Evolutionary conservation across 2,797 vertebrate species (phyloP).

Genomic region (Thunnus albacares): DNA sequence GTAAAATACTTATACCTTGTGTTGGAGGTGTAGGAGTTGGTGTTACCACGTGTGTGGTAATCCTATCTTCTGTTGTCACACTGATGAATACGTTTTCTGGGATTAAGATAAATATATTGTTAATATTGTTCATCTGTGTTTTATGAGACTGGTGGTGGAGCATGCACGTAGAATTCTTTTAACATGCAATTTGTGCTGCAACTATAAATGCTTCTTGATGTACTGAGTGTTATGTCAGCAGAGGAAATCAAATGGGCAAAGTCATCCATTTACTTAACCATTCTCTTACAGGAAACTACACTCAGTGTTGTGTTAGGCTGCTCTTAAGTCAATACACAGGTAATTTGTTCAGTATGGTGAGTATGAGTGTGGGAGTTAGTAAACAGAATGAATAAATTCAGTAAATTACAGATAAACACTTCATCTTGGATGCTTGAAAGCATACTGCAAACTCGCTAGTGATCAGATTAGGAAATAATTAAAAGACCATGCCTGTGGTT

Average conservation of each 20-base stretch:
- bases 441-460: not conserved
- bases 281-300: not conserved
- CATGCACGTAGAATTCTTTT: constrained; percentile 6
- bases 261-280: constrained; percentile 7
- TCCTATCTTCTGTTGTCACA: constrained; percentile 26
- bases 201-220: not conserved
- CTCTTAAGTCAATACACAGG: not conserved
- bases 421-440: not conserved
- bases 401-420: not conserved
- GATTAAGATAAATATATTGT: not conserved
- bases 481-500: not conserved
- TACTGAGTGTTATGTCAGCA: not conserved
- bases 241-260: not conserved
- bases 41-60: constrained; percentile 8
- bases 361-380: constrained; percentile 22
- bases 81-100: constrained; percentile 28
- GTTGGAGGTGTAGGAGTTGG: constrained; percentile 12
- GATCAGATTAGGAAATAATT: not conserved
- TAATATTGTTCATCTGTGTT: not conserved
- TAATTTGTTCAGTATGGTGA: not conserved
- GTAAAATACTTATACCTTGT: constrained; percentile 56
- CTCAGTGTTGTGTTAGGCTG: not conserved
- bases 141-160: constrained; percentile 3
- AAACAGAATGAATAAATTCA: constrained; percentile 9
- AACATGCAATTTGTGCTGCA: constrained; percentile 27